These are phyloP conservation scores for Saccostrea glomerata DNA, from an alignment of 1,140 invertebrate species.

Conservation along the genomic window DNA sequence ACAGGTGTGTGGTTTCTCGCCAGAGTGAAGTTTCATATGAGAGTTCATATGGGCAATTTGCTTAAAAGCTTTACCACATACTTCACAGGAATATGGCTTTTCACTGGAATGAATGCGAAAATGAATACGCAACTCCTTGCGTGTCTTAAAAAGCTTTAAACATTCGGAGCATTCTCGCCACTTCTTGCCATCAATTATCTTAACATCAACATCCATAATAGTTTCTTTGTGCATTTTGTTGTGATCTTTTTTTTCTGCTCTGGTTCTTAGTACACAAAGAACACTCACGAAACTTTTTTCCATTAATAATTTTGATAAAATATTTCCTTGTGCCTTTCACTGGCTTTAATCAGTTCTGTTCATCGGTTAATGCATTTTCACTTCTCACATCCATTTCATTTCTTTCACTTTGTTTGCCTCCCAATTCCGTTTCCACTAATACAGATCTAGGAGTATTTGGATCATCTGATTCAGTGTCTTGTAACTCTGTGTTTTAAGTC, in stretches of 20 bases:
- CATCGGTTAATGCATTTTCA: background rate
- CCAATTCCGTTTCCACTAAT: background rate
- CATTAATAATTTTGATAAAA: conserved; percentile 31
- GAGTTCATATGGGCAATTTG: conserved; percentile 95
- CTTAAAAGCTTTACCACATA: conserved; percentile 91
- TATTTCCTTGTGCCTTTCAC: conserved; percentile 24
- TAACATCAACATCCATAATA: conserved; percentile 22
- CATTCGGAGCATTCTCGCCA: conserved; percentile 44
- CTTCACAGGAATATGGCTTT: conserved; percentile 86
- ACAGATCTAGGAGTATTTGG: background rate
- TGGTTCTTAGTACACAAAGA: conserved; percentile 19
- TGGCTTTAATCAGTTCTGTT: background rate
- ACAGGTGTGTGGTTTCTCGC: conserved; percentile 96
- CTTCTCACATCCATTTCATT: background rate
- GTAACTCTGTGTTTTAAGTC: background rate
- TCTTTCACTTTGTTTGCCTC: background rate
- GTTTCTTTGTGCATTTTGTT: conserved; percentile 36
- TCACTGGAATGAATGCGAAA: conserved; percentile 51
- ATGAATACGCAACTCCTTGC: conserved; percentile 43
- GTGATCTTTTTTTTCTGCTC: conserved; percentile 13
- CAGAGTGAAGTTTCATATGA: conserved; percentile 94
- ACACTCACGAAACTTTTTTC: conserved; percentile 35
- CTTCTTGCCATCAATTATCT: conserved; percentile 39
- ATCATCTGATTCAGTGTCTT: background rate
- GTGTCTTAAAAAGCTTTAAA: conserved; percentile 45